Evolutionary conservation across 2,113 vertebrate genomes (phyloP), one percentile per base, ranked within the genome.

Genomic region (Ptychochromis oligacanthus): DNA sequence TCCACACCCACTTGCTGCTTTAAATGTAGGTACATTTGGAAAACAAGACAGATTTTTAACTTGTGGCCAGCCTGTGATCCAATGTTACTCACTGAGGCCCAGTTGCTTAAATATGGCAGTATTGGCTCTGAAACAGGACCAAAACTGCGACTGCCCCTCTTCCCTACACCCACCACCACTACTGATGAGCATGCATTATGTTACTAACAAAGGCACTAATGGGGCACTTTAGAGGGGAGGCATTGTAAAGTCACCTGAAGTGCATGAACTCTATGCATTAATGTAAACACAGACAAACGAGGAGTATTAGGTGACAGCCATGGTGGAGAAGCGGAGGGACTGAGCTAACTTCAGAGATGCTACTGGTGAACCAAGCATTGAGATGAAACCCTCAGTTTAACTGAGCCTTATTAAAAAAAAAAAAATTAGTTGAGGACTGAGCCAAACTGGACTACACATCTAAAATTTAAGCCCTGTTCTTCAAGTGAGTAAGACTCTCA

Each of bases 11-110:
- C 43, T 24, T 49, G 24, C 12, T 14, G 22, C 17, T 7, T 55
- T 56, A 24, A 43, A 31, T 17, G n/a, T 2, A 1, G 34, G 7
- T 9, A 46, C 20, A 64, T 57, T 34, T 43, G 0, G 1, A 65
- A 26, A 17, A 28, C 8, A 15, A 77, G n/a, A 49, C 65, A 13
- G 34, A 36, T 1, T 79, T 60, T 46, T 54, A 59, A 76, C 24
- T 70, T 70, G 43, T n/a, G 6, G 40, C 10, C 31, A 12, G 26
- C 38, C 60, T 59, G 12, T 38, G 28, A 12, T 18, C 59, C 18
- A 14, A 20, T 55, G 22, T 52, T 11, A 38, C 5, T 20, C 24
- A 3, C 17, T 52, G 49, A 28, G 14, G 6, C 8, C 24, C 0
- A 2, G 20, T 9, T 1, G 20, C 46, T 49, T 17, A 17, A 49